These are phyloP conservation scores for Cylas formicarius DNA, from an alignment of 1,140 invertebrate genomes.

Conservation along the genomic window DNA sequence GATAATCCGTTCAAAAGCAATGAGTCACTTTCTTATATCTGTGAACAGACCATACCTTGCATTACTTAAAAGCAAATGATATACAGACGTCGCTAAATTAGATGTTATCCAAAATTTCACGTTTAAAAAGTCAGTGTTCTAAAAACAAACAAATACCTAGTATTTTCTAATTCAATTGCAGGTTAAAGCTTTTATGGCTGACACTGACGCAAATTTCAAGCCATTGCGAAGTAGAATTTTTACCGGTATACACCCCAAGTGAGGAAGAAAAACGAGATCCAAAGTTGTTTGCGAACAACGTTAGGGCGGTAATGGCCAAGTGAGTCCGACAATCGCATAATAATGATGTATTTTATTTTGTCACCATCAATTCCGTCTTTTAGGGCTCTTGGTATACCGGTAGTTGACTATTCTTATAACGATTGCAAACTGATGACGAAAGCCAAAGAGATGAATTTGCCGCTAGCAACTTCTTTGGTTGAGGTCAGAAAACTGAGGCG, in stretches of 20 bases:
- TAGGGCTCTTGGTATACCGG: constrained; percentile 74
- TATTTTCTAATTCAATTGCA: constrained; percentile 51
- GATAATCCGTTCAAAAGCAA: too few species aligned
- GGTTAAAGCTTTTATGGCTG: constrained; percentile 78
- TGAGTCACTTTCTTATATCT: too few species aligned
- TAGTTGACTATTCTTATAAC: constrained; percentile 88
- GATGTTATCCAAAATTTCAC: too few species aligned
- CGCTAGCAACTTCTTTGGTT: constrained; percentile 63
- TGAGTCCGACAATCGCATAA: constrained; percentile 47
- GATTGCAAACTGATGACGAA: constrained; percentile 79
- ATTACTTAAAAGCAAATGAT: too few species aligned
- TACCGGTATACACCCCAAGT: constrained; percentile 85
- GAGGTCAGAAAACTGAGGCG: constrained; percentile 69
- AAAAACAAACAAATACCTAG: too few species aligned
- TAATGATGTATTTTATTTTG: not conserved
- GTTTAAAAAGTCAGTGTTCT: too few species aligned
- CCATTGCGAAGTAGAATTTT: constrained; percentile 87
- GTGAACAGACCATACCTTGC: too few species aligned
- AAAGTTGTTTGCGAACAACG: constrained; percentile 85
- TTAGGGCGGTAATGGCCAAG: constrained; percentile 86
- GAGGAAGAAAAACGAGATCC: constrained; percentile 82
- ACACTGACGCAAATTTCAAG: constrained; percentile 87
- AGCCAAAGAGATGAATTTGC: constrained; percentile 74
- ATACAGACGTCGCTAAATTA: too few species aligned
- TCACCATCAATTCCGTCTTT: constrained; percentile 37